phyloP scores from a whole-genome alignment of 2,113 vertebrate species.

The Reinhardtius hippoglossoides region DNA sequence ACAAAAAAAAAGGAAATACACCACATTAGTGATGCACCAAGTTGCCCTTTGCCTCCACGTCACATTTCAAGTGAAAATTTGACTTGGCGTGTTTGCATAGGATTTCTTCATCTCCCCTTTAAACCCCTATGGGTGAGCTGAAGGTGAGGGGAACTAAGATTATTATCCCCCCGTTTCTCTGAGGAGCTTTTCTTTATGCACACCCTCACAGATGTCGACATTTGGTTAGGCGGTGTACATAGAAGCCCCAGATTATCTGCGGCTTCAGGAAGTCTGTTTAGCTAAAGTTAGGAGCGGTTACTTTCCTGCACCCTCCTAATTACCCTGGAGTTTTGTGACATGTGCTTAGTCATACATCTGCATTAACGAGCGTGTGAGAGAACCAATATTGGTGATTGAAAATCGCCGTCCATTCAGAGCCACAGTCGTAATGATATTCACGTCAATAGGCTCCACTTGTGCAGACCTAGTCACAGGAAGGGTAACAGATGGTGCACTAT shows the following conservation, averaged over 20 bases:
- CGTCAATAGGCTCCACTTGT: slow-evolving; percentile 56
- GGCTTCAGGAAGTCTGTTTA: slow-evolving; percentile 78
- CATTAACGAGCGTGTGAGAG: slow-evolving; percentile 12
- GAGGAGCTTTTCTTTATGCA: slow-evolving; percentile 81
- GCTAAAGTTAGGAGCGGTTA: slow-evolving; percentile 77
- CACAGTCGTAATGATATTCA: slow-evolving; percentile 55
- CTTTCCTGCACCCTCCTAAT: slow-evolving; percentile 67
- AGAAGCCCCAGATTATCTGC: slow-evolving; percentile 80
- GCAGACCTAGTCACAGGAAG: slow-evolving; percentile 66
- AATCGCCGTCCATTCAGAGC: slow-evolving; percentile 40
- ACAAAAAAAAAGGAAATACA: slow-evolving; percentile 35
- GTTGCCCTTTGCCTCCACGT: slow-evolving; percentile 78
- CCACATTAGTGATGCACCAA: slow-evolving; percentile 72
- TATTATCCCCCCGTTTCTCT: slow-evolving; percentile 78
- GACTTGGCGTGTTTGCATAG: slow-evolving; percentile 82
- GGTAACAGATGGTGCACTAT: slow-evolving; percentile 78
- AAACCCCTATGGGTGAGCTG: slow-evolving; percentile 78
- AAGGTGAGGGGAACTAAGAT: slow-evolving; percentile 82
- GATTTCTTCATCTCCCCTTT: slow-evolving; percentile 81
- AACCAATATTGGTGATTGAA: slow-evolving; percentile 44
- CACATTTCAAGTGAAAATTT: slow-evolving; percentile 78
- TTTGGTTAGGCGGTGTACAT: slow-evolving; percentile 83
- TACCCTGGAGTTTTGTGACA: slow-evolving; percentile 36
- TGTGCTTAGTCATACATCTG: slow-evolving; percentile 51
- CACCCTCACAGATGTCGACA: slow-evolving; percentile 84